Evolutionary conservation across 2,888 invertebrate genomes (phyloP), one percentile per base, ranked within the genome.

Genomic region (Ophraella communa): DNA sequence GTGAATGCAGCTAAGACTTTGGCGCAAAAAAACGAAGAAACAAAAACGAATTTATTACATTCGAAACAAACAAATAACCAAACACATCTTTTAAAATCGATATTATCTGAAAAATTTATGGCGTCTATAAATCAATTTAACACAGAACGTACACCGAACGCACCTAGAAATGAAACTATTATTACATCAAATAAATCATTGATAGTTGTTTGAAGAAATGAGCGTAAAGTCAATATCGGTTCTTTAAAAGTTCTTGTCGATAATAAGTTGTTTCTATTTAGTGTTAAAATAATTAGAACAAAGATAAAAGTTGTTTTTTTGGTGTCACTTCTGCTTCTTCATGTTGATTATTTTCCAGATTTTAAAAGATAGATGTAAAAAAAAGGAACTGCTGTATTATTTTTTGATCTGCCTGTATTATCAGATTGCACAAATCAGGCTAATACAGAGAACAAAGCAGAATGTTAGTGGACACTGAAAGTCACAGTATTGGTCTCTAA

Each of bases 21-120:
- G 14, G 49, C 24, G 24, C 24, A 14, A 49, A 49, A 49, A 24
- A 17, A 24, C 24, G 14, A 24, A 49, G 11, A 21, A 45, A 7
- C 18, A 49, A 3, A n/a, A 14, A 24, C 21, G 2, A 18, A 49
- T 49, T 49, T 49, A 49, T 27, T 23, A 27, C 49, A 4, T 23
- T 27, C 3, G 5, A 49, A 49, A 49, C 18, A 20, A 5, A 49
- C 21, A 27, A 23, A 21, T 20, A 45, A 20, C 8, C 42, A 3
- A 42, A 17, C 5, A 11, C 24, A 49, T 17, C 49, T 27, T 24
- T 49, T 14, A 11, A 27, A 49, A 49, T 49, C 27, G 49, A 49
- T 49, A 27, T 5, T 49, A 49, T 49, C 49, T 17, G 23, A 24
- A 49, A 49, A 49, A 49, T 49, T 49, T 49, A 49, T 49, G 14